phyloP scores from a whole-genome alignment of 1,140 invertebrate genomes.

The Nasonia vitripennis region DNA sequence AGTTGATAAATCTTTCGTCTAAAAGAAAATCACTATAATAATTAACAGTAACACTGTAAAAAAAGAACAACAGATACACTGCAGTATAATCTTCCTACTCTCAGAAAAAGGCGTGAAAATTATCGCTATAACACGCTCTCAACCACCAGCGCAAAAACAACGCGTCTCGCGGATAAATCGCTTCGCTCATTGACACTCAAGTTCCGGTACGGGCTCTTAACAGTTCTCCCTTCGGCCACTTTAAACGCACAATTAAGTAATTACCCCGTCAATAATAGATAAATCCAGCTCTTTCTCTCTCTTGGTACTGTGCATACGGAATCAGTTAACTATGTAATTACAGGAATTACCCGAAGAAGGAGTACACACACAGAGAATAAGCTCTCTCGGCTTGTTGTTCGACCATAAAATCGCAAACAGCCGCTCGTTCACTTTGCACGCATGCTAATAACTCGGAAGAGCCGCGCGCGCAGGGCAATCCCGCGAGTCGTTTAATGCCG shows the following conservation, averaged over 20 bases:
- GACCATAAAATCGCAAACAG: constrained; percentile 10
- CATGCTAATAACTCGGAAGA: constrained; percentile 32
- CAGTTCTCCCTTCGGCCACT: background rate
- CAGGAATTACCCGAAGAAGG: background rate
- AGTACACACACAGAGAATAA: background rate
- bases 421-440: constrained; percentile 9
- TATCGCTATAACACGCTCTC: background rate
- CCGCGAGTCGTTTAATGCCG: background rate
- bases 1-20: no score
- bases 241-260: constrained; percentile 32
- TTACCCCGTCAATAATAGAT: constrained; percentile 34
- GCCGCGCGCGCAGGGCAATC: background rate
- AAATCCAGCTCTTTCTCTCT: background rate
- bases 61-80: no score
- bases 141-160: background rate
- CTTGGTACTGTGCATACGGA: constrained; percentile 5
- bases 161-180: background rate
- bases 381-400: background rate
- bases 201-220: constrained; percentile 14
- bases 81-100: no score
- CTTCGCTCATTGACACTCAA: constrained; percentile 41
- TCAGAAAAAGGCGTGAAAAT: background rate
- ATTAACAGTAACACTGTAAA: no score
- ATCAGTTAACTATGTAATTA: constrained; percentile 44
- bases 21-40: no score